Percentiles rank a stretch among this genome's conserved stretches.
Conservation (phyloP, 37 sponge, comb jelly and placozoan genomes). For the Cliona cf. orientalis region DNA sequence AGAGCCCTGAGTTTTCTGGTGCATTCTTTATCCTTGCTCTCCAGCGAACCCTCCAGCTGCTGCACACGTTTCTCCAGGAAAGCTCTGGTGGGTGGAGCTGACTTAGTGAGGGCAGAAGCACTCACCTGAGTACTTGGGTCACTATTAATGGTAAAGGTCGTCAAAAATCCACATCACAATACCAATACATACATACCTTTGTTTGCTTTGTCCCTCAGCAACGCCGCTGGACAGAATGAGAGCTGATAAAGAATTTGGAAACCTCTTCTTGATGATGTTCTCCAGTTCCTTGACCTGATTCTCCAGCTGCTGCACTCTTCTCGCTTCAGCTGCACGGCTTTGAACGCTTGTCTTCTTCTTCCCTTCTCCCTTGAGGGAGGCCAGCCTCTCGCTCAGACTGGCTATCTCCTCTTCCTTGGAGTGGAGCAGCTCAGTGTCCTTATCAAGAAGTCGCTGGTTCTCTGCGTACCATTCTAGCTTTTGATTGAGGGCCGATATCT, state of each 20-base stretch:
- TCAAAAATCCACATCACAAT: background rate
- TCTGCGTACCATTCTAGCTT: slow-evolving; percentile 54
- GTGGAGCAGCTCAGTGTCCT: slow-evolving; percentile 37
- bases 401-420: slow-evolving; percentile 49
- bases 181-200: background rate
- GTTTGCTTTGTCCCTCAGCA: background rate
- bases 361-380: background rate
- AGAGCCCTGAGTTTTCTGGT: slow-evolving; percentile 24
- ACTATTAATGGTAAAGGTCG: background rate
- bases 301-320: slow-evolving; percentile 54
- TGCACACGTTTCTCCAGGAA: slow-evolving; percentile 50
- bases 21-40: slow-evolving; percentile 47
- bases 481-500: slow-evolving; percentile 23
- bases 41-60: slow-evolving; percentile 40
- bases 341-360: background rate
- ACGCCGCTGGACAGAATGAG: slow-evolving; percentile 55
- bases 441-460: slow-evolving; percentile 47
- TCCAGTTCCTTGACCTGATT: slow-evolving; percentile 74
- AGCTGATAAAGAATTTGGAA: slow-evolving; percentile 83
- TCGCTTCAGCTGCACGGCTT: background rate
- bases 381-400: slow-evolving; percentile 28
- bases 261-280: slow-evolving; percentile 55
- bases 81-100: background rate
- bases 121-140: background rate
- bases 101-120: background rate